phyloP scores from a whole-genome alignment of 1,140 invertebrate species.

The Platorchestia sp. region DNA sequence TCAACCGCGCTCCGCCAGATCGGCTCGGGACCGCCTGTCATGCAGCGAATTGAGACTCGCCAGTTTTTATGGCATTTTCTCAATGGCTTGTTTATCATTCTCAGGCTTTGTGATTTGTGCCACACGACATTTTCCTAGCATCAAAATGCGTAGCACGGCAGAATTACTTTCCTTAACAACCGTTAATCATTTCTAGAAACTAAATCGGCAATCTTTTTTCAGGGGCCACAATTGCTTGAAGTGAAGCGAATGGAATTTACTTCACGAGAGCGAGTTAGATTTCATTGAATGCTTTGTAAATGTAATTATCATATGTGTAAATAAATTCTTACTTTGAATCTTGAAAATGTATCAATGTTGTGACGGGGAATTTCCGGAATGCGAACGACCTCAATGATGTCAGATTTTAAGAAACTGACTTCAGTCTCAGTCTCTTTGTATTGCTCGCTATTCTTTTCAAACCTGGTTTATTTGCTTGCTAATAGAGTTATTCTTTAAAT shows the following conservation, averaged over 20 bases:
- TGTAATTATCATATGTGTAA: neutral
- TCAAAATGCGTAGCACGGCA: neutral
- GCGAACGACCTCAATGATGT: no score
- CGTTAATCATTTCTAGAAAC: neutral
- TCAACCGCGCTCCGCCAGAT: neutral
- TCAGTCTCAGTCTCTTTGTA: neutral
- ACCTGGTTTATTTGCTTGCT: neutral
- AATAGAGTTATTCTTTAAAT: neutral
- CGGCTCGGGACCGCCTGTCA: neutral
- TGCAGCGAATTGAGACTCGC: neutral
- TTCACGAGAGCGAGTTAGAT: neutral
- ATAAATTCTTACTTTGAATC: no score
- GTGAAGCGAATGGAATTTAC: neutral
- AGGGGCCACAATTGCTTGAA: neutral
- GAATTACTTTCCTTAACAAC: neutral
- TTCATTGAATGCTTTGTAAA: neutral
- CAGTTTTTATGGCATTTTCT: neutral
- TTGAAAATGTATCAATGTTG: no score
- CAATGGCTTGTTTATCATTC: neutral
- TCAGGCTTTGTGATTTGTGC: neutral
- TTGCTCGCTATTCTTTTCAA: neutral
- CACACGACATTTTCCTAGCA: neutral
- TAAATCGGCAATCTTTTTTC: no score
- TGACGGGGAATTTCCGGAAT: no score
- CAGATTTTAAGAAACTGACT: neutral